A percentile compares a stretch with the other conserved stretches of the same genome.
These are phyloP conservation scores for Noctua comes DNA, from an alignment of 2,888 invertebrate species.

Conservation along the genomic window DNA sequence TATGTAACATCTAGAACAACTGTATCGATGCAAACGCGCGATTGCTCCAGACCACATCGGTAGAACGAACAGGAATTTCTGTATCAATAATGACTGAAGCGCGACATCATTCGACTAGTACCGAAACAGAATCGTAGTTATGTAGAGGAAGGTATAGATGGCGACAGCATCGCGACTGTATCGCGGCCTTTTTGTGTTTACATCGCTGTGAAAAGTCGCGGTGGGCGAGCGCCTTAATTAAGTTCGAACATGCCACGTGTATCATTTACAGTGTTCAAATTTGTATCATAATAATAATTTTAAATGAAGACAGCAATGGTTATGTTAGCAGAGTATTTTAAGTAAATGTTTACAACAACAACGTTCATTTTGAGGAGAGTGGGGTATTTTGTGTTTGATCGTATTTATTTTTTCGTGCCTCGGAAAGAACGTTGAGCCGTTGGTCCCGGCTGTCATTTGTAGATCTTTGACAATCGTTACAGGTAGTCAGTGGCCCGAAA, in stretches of 20 bases:
- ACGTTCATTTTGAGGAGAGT: neutral
- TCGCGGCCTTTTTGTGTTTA: neutral
- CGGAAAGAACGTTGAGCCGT: no score
- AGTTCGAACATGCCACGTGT: neutral
- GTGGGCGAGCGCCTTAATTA: neutral
- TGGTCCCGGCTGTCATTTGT: no score
- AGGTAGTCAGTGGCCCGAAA: no score
- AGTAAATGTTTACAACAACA: no score
- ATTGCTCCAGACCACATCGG: neutral
- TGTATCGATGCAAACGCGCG: neutral
- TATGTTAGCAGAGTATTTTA: neutral
- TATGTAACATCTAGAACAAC: no score
- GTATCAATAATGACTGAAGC: neutral
- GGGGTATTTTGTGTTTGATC: neutral
- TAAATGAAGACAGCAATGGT: neutral
- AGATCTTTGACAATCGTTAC: no score
- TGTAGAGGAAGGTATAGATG: neutral
- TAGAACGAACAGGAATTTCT: neutral
- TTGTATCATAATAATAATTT: neutral
- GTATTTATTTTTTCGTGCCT: neutral
- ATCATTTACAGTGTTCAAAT: neutral
- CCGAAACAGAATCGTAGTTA: neutral
- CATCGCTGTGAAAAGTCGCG: neutral
- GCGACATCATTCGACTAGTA: neutral
- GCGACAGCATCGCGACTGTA: neutral